These are phyloP conservation scores for Caenorhabditis angaria DNA, from an alignment of 2,888 invertebrate species.

Conservation along the genomic window DNA sequence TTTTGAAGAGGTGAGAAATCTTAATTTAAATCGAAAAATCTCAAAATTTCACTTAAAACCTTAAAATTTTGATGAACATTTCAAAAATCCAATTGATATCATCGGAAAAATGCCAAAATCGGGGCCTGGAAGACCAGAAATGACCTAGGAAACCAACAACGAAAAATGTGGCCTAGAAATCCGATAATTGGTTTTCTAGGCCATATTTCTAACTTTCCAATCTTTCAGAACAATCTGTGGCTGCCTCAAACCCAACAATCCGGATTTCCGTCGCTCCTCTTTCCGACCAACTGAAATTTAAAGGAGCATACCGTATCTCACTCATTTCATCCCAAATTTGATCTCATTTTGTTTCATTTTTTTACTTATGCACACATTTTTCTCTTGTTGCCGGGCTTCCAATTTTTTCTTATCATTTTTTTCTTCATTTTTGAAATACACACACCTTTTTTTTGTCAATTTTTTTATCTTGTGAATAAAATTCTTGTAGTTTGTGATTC, in stretches of 20 bases:
- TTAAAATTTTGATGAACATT: background rate
- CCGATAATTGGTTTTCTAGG: too few relatives aligned
- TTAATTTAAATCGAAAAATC: background rate
- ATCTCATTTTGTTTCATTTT: constrained; percentile 14
- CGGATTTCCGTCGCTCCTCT: constrained; percentile 28
- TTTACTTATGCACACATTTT: constrained; percentile 4
- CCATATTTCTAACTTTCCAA: background rate
- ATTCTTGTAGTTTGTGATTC: too few relatives aligned
- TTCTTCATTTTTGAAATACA: too few relatives aligned
- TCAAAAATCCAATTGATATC: background rate
- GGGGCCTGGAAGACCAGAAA: too few relatives aligned
- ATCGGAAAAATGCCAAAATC: too few relatives aligned
- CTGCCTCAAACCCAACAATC: constrained; percentile 22
- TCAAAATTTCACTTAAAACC: too few relatives aligned
- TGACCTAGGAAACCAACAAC: too few relatives aligned
- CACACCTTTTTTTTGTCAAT: too few relatives aligned
- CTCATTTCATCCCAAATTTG: background rate
- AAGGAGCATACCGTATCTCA: background rate
- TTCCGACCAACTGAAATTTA: constrained; percentile 40
- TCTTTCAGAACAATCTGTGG: constrained; percentile 31
- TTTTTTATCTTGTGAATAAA: too few relatives aligned
- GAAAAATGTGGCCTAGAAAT: too few relatives aligned
- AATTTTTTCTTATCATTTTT: too few relatives aligned
- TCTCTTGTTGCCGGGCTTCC: too few relatives aligned
- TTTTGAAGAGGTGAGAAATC: constrained; percentile 43